Evolutionary conservation across 2,888 invertebrate species (phyloP).

Genomic region (Hemicrepidius hirtus): DNA sequence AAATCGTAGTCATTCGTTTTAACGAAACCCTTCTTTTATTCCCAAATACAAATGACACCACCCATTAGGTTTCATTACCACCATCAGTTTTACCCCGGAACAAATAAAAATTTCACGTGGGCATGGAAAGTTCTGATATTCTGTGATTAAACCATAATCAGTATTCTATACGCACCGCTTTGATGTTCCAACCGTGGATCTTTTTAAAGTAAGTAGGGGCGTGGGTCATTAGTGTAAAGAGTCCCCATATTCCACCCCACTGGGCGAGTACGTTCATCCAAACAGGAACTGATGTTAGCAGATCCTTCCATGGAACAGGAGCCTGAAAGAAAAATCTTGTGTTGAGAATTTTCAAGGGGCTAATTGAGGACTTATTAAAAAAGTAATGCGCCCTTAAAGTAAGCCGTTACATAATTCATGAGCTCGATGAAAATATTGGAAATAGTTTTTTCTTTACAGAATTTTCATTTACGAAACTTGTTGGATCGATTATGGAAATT

Average conservation of each 20-base stretch:
- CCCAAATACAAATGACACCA: not conserved
- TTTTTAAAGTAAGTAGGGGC: conserved; percentile 82
- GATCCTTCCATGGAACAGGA: conserved; percentile 78
- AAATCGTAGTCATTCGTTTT: not conserved
- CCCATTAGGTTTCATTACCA: not conserved
- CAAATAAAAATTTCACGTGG: no score
- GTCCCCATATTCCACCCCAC: conserved; percentile 81
- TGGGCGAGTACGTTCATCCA: conserved; percentile 80
- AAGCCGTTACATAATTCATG: conserved; percentile 19
- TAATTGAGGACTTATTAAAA: conserved; percentile 18
- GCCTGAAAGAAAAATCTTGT: conserved; percentile 60
- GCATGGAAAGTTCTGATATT: no score
- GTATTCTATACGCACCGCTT: conserved; percentile 73
- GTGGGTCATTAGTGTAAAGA: conserved; percentile 82
- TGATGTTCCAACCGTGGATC: conserved; percentile 81
- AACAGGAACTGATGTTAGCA: conserved; percentile 77
- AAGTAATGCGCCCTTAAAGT: not conserved
- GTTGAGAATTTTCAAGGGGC: conserved; percentile 1
- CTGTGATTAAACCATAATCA: not conserved
- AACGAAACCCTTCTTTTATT: not conserved
- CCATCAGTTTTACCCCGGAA: no score
- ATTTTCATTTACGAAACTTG: not conserved
- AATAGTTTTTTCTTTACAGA: not conserved
- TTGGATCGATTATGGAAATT: conserved; percentile 19
- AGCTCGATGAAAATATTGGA: conserved; percentile 2